phyloP scores from a whole-genome alignment of 2,113 vertebrate species.

The Aphelocoma coerulescens region DNA sequence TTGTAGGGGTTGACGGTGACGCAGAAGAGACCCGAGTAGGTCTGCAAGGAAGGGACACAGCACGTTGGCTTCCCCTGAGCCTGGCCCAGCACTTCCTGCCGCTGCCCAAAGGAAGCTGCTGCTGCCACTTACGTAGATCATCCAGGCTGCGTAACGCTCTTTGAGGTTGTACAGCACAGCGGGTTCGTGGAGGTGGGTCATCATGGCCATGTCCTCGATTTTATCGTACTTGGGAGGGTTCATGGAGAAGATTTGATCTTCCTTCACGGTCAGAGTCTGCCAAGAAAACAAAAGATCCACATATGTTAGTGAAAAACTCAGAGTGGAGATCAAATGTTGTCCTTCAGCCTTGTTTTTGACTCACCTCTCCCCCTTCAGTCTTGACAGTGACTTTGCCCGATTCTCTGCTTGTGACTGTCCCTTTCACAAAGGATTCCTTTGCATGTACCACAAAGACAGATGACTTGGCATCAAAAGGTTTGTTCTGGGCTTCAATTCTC shows the following conservation, averaged over 20 bases:
- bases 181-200: conserved; percentile 85
- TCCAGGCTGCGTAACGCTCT: not conserved
- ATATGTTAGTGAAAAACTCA: not conserved
- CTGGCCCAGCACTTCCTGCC: too few species aligned
- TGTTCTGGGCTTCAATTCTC: not conserved
- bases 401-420: conserved; percentile 59
- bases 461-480: not conserved
- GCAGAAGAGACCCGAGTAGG: conserved; percentile 17
- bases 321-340: too few species aligned
- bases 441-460: not conserved
- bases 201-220: conserved; percentile 90
- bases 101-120: not conserved
- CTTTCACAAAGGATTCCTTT: conserved; percentile 48
- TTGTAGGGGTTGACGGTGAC: conserved; percentile 80
- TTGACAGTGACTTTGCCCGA: conserved; percentile 69
- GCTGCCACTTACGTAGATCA: not conserved
- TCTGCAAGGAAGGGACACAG: not conserved
- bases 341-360: conserved; percentile 44
- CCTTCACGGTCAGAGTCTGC: not conserved
- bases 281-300: not conserved
- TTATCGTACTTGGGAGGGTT: conserved; percentile 83
- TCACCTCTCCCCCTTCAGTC: conserved; percentile 56
- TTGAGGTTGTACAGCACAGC: conserved; percentile 29
- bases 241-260: not conserved
- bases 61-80: too few species aligned